Base-by-base conservation (phyloP, 2,797 vertebrate genomes). In the Oreochromis grahami region DNA sequence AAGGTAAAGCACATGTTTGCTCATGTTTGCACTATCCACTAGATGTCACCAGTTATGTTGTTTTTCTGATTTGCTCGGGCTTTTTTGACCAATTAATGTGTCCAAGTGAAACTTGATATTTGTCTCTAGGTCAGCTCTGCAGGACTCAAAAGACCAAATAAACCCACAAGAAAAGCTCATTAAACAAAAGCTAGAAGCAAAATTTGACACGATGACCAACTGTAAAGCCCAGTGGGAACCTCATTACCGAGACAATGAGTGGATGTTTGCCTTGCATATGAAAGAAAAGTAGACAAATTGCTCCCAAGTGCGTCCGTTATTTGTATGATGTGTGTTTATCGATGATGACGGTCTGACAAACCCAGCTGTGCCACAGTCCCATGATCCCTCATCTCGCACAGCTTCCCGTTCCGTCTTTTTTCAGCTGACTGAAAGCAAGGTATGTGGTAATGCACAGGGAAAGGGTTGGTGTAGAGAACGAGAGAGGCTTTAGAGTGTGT, bases 21-120 rank as follows among this genome's bases (percentile, higher is more conserved):
- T 12, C 43, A 13, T 74, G 36, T 86, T 86, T 52, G 36, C 77
- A n/a, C 65, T 76, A 12, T 81, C 91, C 92, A 92, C 92, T 90
- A 95, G 94, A 85, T 91, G 93, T 91, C 94, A 90, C 41, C 87
- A 91, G 77, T 80, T 87, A 80, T 87, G 48, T 65, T 76, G 76
- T 41, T 76, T 78, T 55, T 55, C 38, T 63, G 81, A 29, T 32
- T 80, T 77, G 29, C 14, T 4, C 0, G 26, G 53, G 80, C 70
- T 43, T 24, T 88, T 76, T 58, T 4, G 15, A 45, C 72, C 32
- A 29, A 38, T 90, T 83, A 74, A 48, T 36, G 12, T 5, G 1
- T 43, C 15, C 48, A 29, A 19, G 11, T 74, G 36, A 72, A 48
- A 52, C 32, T 15, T 36, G 14, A 26, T 78, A 14, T 81, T 24